A percentile compares a stretch with the other conserved stretches of the same genome.
phyloP scores from a whole-genome alignment of 2,888 invertebrate species.

The Macrophya annulata region DNA sequence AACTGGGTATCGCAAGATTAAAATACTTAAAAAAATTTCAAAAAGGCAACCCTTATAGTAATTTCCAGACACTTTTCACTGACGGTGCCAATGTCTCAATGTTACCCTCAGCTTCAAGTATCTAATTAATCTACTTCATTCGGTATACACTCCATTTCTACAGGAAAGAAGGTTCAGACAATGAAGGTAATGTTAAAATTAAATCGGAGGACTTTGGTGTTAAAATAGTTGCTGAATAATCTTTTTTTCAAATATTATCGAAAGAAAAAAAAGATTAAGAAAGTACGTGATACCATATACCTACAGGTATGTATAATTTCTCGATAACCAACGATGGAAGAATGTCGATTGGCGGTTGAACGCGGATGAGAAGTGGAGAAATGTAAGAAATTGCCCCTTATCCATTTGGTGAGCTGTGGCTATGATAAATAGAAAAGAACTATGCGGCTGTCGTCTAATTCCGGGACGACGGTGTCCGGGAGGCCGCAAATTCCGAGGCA shows the following conservation, averaged over 20 bases:
- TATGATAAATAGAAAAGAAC: slow-evolving; percentile 11
- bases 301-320: neutral
- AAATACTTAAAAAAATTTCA: neutral
- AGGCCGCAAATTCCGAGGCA: slow-evolving; percentile 51
- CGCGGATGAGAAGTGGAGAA: slow-evolving; percentile 26
- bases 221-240: too few species aligned
- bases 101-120: neutral
- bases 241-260: neutral
- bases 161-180: too few species aligned
- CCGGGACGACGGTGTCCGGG: slow-evolving; percentile 45
- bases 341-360: neutral
- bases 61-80: neutral
- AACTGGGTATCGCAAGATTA: neutral
- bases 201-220: too few species aligned
- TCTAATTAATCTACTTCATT: neutral
- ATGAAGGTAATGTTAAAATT: too few species aligned
- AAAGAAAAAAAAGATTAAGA: slow-evolving; percentile 50
- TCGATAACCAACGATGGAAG: slow-evolving; percentile 20
- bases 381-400: slow-evolving; percentile 25
- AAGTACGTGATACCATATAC: neutral
- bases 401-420: neutral
- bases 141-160: too few species aligned
- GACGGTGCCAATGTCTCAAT: neutral
- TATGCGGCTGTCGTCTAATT: slow-evolving; percentile 43
- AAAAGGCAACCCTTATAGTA: neutral